A percentile compares a stretch with the other conserved stretches of the same genome.
phyloP scores from a whole-genome alignment of 2,888 invertebrate species.

The Phlogophora meticulosa region DNA sequence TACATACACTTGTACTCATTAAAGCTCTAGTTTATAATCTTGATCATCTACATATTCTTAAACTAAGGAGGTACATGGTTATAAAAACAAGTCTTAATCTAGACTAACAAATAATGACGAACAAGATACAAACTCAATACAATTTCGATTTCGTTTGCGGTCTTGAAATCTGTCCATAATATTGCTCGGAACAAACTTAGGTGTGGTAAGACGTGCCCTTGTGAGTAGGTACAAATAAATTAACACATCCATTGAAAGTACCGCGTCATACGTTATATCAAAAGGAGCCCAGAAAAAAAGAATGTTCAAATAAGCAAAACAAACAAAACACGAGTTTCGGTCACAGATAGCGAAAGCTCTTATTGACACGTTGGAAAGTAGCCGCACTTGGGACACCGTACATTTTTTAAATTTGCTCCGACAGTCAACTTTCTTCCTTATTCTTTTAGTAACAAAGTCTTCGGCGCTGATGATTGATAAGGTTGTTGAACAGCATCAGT shows the following conservation, averaged over 20 bases:
- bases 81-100: constrained; percentile 15
- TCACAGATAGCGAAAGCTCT: constrained; percentile 90
- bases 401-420: constrained; percentile 62
- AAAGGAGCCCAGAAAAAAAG: constrained; percentile 76
- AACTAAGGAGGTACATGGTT: not conserved
- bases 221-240: constrained; percentile 65
- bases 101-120: constrained; percentile 1
- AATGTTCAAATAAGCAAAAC: constrained; percentile 84
- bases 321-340: constrained; percentile 84
- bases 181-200: constrained; percentile 24
- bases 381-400: constrained; percentile 72
- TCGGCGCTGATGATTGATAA: constrained; percentile 39
- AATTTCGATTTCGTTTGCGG: constrained; percentile 33
- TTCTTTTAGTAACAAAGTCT: constrained; percentile 60
- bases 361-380: constrained; percentile 90
- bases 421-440: constrained; percentile 70
- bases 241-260: constrained; percentile 75
- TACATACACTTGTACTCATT: constrained; percentile 9
- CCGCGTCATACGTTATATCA: constrained; percentile 71
- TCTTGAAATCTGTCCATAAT: constrained; percentile 10
- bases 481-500: constrained; percentile 62
- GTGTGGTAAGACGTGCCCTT: constrained; percentile 57
- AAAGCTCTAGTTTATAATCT: constrained; percentile 17
- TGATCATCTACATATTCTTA: constrained; percentile 4
- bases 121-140: not conserved